Evolutionary conservation across 1,140 invertebrate genomes (phyloP), one percentile per base, ranked within the genome.

Genomic region (Nomia melanderi): DNA sequence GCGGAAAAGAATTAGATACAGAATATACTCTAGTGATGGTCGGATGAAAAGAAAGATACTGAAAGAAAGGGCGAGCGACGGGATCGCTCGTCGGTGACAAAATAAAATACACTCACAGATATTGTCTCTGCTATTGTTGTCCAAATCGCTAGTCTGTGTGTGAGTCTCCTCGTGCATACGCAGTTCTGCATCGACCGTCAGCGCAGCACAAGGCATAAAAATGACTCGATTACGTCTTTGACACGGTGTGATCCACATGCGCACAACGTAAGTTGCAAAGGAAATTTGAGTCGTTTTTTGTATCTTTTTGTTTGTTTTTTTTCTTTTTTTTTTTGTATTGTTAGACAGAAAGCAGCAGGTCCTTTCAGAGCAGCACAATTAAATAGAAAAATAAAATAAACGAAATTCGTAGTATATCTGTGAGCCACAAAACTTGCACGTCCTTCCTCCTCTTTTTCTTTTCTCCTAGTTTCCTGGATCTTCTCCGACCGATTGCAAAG

Each of bases 191-290:
- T 89, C 84, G 82, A 83, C 83, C 86, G 81, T 77, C 75, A 86
- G 84, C 82, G 88, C 89, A 87, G 89, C 89, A 85, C 71, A 89
- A 89, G 86, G 87, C 89, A 90, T 84, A 90, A 91, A 90, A 89
- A 90, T 87, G 77, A 86, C 82, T 88, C 86, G 74, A 83, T 90
- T 90, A 91, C 79, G 67, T 81, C 71, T 87, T 76, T 85, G 63
- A 79, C 78, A 67, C 29, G 71, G 27, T 82, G 50, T 57, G 79
- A 78, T 72, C 60, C 82, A 78, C 50, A 64, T 84, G 62, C 62
- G 47, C 63, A 31, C 50, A 67, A 76, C 57, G 47, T 69, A 71
- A 79, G 66, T 60, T 78, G 56, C 39, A 72, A 82, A 77, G 65
- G 63, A 39, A 57, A 47, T 67, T 50, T 54, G 36, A 69, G 60